These are phyloP conservation scores for Hypomesus transpacificus DNA, from an alignment of 2,113 vertebrate species.

Conservation along the genomic window DNA sequence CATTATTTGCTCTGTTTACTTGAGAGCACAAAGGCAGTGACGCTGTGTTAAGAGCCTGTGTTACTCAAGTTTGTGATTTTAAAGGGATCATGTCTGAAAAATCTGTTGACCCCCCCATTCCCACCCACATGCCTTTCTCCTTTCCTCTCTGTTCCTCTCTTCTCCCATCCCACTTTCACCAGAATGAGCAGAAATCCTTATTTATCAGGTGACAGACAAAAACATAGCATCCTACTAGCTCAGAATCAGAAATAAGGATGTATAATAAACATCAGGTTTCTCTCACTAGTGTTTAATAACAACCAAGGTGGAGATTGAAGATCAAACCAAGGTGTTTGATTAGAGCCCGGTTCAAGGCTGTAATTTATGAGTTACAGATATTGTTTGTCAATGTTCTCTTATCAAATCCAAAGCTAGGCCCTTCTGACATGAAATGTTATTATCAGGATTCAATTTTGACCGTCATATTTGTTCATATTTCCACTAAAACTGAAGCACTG, in stretches of 20 bases:
- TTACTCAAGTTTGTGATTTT: too few species aligned
- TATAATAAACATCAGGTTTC: not conserved
- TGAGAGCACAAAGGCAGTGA: too few species aligned
- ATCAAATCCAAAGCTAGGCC: not conserved
- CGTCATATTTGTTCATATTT: not conserved
- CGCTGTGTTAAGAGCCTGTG: too few species aligned
- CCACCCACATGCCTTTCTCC: not conserved
- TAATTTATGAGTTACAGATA: not conserved
- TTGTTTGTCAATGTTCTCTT: too few species aligned
- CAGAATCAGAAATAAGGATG: not conserved
- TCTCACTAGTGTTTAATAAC: not conserved
- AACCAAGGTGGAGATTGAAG: not conserved
- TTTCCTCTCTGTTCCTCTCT: not conserved
- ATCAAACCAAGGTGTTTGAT: not conserved
- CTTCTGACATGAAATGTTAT: not conserved
- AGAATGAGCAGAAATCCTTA: not conserved
- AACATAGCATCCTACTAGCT: too few species aligned
- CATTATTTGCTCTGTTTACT: too few species aligned
- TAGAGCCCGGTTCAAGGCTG: not conserved
- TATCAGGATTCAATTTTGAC: not conserved
- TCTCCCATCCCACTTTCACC: not conserved
- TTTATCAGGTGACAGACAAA: not conserved
- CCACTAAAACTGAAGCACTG: not conserved
- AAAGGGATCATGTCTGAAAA: too few species aligned
- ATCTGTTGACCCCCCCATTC: too few species aligned